A percentile compares a stretch with the other conserved stretches of the same genome.
phyloP scores from a whole-genome alignment of 2,888 invertebrate species.

The Odontomyia ornata region DNA sequence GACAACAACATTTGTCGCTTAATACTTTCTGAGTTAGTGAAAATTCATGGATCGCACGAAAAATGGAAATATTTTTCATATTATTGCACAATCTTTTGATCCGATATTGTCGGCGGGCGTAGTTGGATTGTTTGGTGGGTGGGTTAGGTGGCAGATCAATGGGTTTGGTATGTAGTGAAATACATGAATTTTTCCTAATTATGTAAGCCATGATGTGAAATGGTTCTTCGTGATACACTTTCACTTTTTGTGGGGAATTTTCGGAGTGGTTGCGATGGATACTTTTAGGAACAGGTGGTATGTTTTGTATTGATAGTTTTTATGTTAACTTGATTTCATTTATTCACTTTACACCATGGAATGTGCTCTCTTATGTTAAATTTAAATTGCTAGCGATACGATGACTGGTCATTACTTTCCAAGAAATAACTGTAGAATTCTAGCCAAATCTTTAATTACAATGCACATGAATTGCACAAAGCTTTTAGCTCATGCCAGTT shows the following conservation, averaged over 20 bases:
- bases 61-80: neutral
- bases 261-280: neutral
- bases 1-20: neutral
- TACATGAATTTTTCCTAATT: neutral
- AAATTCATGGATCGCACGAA: neutral
- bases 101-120: neutral
- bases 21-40: neutral
- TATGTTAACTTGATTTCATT: no score
- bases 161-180: neutral
- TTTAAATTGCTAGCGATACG: no score
- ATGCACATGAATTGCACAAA: no score
- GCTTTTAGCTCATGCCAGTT: no score
- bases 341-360: no score
- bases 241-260: neutral
- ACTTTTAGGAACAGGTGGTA: no score
- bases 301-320: no score
- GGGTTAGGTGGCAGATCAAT: neutral
- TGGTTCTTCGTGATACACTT: conserved; percentile 1
- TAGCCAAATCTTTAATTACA: no score
- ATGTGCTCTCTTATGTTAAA: no score
- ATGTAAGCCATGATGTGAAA: neutral
- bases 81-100: conserved; percentile 1
- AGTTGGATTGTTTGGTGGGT: neutral
- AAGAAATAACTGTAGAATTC: no score
- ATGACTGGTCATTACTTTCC: no score